Percentiles rank a stretch among this genome's conserved stretches.
These are phyloP conservation scores for Callocephalon fimbriatum DNA, from an alignment of 2,113 vertebrate species.

Conservation along the genomic window DNA sequence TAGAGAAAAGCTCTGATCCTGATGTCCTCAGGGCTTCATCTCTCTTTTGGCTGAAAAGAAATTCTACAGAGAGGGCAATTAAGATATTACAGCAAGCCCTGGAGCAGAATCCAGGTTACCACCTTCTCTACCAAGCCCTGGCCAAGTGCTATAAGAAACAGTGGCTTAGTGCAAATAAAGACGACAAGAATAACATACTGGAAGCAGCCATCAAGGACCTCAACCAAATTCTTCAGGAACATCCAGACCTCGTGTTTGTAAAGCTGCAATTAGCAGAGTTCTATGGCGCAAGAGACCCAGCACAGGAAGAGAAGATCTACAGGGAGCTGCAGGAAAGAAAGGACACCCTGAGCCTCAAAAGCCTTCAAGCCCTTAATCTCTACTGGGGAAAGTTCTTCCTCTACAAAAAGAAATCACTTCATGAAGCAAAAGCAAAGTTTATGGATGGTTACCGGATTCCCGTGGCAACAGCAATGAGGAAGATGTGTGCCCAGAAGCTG, in stretches of 20 bases:
- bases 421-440: background rate
- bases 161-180: rapidly evolving
- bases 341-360: background rate
- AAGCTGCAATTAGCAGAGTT: background rate
- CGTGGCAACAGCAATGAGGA: rapidly evolving
- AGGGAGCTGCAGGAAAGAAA: background rate
- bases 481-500: rapidly evolving
- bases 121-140: background rate
- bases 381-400: background rate
- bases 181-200: rapidly evolving
- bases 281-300: rapidly evolving
- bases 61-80: rapidly evolving
- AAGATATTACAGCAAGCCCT: background rate
- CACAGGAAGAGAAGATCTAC: background rate
- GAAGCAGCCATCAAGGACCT: background rate
- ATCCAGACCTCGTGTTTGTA: background rate
- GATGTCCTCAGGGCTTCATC: background rate
- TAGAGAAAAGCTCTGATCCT: background rate
- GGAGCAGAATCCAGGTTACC: background rate
- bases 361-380: background rate
- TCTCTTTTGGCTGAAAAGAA: background rate
- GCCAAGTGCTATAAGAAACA: background rate
- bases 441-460: background rate
- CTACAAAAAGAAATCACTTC: rapidly evolving
- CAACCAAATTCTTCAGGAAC: background rate